Evolutionary conservation across 1,140 invertebrate genomes (phyloP), one percentile per base, ranked within the genome.

Genomic region (Ooceraea biroi): DNA sequence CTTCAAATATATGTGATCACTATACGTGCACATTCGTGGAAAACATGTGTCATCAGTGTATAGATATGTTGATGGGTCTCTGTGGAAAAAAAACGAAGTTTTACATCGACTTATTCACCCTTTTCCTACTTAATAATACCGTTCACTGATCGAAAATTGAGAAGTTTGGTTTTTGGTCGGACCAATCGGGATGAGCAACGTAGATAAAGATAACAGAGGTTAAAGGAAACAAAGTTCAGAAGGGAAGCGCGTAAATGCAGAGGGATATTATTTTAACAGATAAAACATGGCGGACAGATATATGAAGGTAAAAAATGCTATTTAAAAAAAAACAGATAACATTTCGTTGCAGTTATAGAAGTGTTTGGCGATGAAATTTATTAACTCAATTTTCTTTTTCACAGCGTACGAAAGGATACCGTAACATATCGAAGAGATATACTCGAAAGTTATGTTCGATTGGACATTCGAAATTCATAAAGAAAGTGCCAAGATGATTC

Each of bases 51-150:
- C 44, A 27, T 50, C 11, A 63, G 25, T 73, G 41, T 68, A 48
- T 78, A 78, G 68, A 78, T 78, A 78, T 36, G 27, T 78, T 5
- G 10, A 57, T 68, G 12, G 0, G 27, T 69, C 69, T 78, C 41
- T 50, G 68, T 57, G n/a, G 30, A 57, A 80, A 80, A 48, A 14
- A 2, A 27, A 55, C 8, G 5, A 63, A 44, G 8, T 14, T 2
- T 27, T 27, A 63, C n/a, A 36, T 73, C 22, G 50, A n/a, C 41
- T 77, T 52, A 76, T 36, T 77, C n/a, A 36, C n/a, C 0, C 10
- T 65, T 22, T 3, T 46, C 8, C 19, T 4, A 58, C 4, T 44
- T 73, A n/a, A 72, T 41, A 57, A 27, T 52, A 66, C n/a, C n/a
- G 41, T n/a, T 46, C 8, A 11, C 11, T 19, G n/a, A 12, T 0